Evolutionary conservation across 2,797 vertebrate species (phyloP).

Genomic region (Bradypus variegatus): DNA sequence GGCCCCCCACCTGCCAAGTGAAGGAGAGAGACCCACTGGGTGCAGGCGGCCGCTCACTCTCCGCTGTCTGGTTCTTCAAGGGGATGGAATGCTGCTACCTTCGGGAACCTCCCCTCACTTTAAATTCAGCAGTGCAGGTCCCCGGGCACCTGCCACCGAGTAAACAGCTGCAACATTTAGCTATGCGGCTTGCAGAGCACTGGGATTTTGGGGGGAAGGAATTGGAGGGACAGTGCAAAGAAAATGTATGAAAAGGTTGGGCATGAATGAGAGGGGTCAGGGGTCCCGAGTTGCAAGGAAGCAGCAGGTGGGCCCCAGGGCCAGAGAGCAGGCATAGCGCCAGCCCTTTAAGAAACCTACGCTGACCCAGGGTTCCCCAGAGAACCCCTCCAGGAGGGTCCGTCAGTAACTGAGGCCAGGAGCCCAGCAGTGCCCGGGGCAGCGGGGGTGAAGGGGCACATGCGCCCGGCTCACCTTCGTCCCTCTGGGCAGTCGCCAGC

Average conservation of each 20-base stretch:
- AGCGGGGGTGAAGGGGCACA: background rate
- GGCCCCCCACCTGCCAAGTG: no score
- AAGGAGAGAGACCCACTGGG: no score
- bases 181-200: constrained; percentile 48
- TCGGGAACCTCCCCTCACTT: constrained; percentile 65
- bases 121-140: constrained; percentile 33
- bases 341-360: background rate
- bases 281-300: background rate
- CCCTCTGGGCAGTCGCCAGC: constrained; percentile 65
- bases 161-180: constrained; percentile 55
- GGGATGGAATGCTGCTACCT: constrained; percentile 57
- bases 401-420: background rate
- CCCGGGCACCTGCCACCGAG: constrained; percentile 62
- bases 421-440: accelerated
- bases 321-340: constrained; percentile 37
- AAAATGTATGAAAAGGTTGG: constrained; percentile 52
- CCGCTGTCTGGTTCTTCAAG: background rate
- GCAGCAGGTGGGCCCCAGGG: background rate
- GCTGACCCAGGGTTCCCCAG: background rate
- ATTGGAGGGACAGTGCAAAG: constrained; percentile 46
- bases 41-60: background rate
- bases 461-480: constrained; percentile 63
- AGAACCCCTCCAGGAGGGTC: background rate
- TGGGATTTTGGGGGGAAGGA: constrained; percentile 55
- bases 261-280: background rate